phyloP scores from a whole-genome alignment of 2,113 vertebrate genomes.

The Eulacestoma nigropectus region DNA sequence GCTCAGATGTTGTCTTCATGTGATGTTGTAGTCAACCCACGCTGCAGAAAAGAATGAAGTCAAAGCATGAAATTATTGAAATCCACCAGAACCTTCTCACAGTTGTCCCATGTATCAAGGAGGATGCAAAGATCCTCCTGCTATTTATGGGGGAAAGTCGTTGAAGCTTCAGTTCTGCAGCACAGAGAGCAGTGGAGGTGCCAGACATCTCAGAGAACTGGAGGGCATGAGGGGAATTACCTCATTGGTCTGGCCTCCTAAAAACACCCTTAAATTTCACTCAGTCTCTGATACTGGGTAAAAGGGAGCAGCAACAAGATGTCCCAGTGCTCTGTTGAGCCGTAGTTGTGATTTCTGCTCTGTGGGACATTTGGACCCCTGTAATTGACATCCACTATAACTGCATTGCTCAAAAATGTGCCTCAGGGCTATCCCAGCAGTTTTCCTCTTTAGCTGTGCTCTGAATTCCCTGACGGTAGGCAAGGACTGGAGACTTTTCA shows the following conservation, averaged over 20 bases:
- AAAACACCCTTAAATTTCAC: neutral
- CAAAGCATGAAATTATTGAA: neutral
- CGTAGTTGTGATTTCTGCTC: neutral
- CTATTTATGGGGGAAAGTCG: neutral
- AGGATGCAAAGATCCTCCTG: neutral
- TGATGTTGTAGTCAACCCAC: accelerated
- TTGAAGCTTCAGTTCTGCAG: neutral
- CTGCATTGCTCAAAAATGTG: neutral
- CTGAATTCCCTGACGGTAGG: neutral
- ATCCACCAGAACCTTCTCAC: neutral
- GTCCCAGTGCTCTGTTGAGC: neutral
- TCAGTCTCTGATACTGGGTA: neutral
- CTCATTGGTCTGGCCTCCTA: neutral
- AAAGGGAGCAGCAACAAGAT: neutral
- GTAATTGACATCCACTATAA: neutral
- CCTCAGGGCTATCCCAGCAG: neutral
- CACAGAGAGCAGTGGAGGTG: neutral
- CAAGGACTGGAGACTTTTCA: neutral
- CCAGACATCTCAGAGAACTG: neutral
- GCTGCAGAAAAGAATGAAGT: neutral
- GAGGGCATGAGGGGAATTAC: neutral
- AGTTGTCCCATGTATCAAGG: neutral
- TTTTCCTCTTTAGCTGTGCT: neutral
- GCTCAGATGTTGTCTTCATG: neutral
- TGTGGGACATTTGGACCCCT: neutral